Base-by-base conservation (phyloP, 2,797 vertebrate genomes). In the Coregonus sp. region DNA sequence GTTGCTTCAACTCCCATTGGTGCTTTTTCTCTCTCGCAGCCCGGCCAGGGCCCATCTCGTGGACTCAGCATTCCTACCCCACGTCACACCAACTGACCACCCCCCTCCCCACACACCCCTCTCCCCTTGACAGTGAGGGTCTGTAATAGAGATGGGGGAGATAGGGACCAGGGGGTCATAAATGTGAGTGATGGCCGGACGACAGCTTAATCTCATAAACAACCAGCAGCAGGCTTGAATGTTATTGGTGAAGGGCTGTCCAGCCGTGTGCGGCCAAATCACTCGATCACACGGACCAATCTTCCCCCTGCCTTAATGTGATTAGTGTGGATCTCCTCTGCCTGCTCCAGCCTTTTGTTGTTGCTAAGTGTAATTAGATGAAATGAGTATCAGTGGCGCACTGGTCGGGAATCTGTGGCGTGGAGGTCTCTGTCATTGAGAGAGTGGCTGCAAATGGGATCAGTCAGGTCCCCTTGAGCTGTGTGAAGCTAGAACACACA, bases 121-220 rank as follows among this genome's bases (percentile, higher is more conserved):
- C 37, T 75, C 70, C 74, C 78, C 37, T 50, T 71, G 52, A 78
- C 82, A 68, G 33, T 71, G 25, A 61, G 74, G 74, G 75, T 79
- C 75, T 78, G 66, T 78, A 78, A 56, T 47, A 59, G 61, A 75
- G 75, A 76, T 37, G 73, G 70, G 73, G 84, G 50, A 75, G 76
- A 76, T 47, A 75, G 71, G 74, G 84, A 85, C 70, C 11, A 79
- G 72, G 76, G 70, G 61, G 65, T 88, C 82, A 85, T 88, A 81
- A 90, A 88, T 68, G 74, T 90, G 90, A 92, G 82, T 87, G 89
- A 91, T 90, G 86, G 85, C 73, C 33, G 37, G 75, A 82, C 85
- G 91, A 92, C 92, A 90, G 88, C 87, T 82, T 88, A 87, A 90
- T 92, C 90, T 86, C 89, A 91, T 92, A 91, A 93, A 91, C 90